These are phyloP conservation scores for Capra hircus DNA, from an alignment of 2,113 vertebrate species.

Conservation along the genomic window DNA sequence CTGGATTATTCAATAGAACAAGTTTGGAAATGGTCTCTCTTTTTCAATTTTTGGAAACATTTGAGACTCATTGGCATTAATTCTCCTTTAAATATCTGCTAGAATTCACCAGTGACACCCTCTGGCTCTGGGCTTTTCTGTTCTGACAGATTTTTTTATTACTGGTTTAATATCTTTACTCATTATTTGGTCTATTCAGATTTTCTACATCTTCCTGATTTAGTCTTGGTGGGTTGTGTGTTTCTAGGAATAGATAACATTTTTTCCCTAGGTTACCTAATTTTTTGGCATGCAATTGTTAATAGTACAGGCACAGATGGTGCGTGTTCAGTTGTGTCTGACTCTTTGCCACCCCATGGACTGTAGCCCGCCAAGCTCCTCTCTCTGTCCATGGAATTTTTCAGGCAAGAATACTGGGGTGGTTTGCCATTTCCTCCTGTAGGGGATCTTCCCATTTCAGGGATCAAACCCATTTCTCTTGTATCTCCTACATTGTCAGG, in stretches of 20 bases:
- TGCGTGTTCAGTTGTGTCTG: not conserved
- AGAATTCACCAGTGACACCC: not conserved
- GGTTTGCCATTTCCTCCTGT: not conserved
- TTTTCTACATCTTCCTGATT: not conserved
- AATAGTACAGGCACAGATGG: not conserved
- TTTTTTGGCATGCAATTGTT: not conserved
- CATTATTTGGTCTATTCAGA: not conserved
- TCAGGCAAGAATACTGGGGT: not conserved
- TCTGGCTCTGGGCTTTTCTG: not conserved
- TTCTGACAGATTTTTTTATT: not conserved
- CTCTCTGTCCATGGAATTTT: not conserved
- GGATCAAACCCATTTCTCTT: not conserved
- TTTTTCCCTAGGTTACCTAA: not conserved
- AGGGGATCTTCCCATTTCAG: not conserved
- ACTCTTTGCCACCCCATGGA: not conserved
- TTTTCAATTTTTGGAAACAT: not conserved
- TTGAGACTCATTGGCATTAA: not conserved
- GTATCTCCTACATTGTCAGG: not conserved
- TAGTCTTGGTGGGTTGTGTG: not conserved
- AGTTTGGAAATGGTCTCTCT: not conserved
- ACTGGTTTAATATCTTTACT: not conserved
- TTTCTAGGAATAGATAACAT: not conserved
- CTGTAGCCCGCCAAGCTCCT: rapidly evolving
- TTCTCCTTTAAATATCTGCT: not conserved
- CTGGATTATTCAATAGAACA: not conserved